phyloP scores from a whole-genome alignment of 1,140 invertebrate genomes.

The Xylocopa sonorina region DNA sequence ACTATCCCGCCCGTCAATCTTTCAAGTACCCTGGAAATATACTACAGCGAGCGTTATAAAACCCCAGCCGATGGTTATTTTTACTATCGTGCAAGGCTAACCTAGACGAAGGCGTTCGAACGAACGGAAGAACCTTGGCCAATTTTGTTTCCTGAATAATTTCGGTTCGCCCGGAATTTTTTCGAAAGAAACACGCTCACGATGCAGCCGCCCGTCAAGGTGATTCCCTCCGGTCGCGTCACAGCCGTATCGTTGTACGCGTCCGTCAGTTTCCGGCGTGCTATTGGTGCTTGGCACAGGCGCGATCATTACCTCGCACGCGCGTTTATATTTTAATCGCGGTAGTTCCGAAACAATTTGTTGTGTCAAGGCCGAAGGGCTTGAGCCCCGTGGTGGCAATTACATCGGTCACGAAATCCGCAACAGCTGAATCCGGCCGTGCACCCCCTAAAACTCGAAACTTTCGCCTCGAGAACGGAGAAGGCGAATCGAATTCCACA shows the following conservation, averaged over 20 bases:
- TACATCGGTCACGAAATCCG: slow-evolving; percentile 80
- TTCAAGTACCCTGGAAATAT: not conserved
- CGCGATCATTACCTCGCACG: slow-evolving; percentile 78
- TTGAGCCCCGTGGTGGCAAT: slow-evolving; percentile 72
- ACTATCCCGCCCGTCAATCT: not conserved
- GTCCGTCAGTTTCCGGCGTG: slow-evolving; percentile 50
- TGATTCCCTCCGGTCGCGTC: slow-evolving; percentile 40
- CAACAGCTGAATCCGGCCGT: slow-evolving; percentile 75
- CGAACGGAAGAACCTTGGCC: slow-evolving; percentile 38
- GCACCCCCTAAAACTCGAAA: slow-evolving; percentile 42
- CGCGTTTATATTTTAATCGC: slow-evolving; percentile 80
- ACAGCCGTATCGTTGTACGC: slow-evolving; percentile 35
- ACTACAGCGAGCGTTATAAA: not conserved
- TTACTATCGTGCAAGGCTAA: slow-evolving; percentile 42
- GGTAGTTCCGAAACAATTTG: slow-evolving; percentile 80
- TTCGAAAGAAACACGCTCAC: slow-evolving; percentile 23
- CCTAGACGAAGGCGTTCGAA: slow-evolving; percentile 10
- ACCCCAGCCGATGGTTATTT: slow-evolving; percentile 12
- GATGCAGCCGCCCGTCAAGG: slow-evolving; percentile 32
- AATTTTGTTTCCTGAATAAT: not conserved
- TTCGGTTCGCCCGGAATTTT: slow-evolving; percentile 19
- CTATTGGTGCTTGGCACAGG: slow-evolving; percentile 79
- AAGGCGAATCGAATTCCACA: slow-evolving; percentile 33
- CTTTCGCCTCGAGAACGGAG: slow-evolving; percentile 20
- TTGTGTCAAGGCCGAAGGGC: slow-evolving; percentile 80